These are phyloP conservation scores for Lacanobia oleracea DNA, from an alignment of 2,888 invertebrate species.

Conservation along the genomic window DNA sequence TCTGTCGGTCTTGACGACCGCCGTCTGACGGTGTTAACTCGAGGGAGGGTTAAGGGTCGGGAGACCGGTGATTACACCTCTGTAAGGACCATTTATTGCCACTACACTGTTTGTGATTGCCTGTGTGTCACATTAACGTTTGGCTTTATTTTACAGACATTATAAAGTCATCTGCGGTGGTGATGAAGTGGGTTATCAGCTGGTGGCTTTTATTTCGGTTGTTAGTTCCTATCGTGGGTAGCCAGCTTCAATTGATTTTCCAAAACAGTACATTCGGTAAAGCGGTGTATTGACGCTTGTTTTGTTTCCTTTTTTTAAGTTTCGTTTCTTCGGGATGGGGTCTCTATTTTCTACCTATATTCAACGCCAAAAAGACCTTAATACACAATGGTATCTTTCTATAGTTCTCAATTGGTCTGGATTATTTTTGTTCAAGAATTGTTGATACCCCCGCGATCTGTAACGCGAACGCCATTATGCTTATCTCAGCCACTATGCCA, in stretches of 20 bases:
- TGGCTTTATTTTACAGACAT: slow-evolving; percentile 57
- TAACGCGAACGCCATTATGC: too few species aligned
- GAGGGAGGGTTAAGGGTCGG: slow-evolving; percentile 76
- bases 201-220: slow-evolving; percentile 11
- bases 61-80: slow-evolving; percentile 76
- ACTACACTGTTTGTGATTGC: slow-evolving; percentile 77
- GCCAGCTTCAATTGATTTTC: background rate
- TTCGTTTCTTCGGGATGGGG: background rate
- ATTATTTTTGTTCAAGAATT: too few species aligned
- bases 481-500: too few species aligned
- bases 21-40: slow-evolving; percentile 74
- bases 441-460: too few species aligned
- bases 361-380: background rate
- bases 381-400: background rate
- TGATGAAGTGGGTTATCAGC: slow-evolving; percentile 33
- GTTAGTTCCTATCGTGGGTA: slow-evolving; percentile 9
- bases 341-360: background rate
- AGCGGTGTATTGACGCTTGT: background rate
- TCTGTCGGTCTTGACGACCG: slow-evolving; percentile 80
- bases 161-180: slow-evolving; percentile 57
- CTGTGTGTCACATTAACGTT: slow-evolving; percentile 66
- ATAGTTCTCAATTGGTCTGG: background rate
- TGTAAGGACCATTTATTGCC: slow-evolving; percentile 74
- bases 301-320: background rate
- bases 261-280: background rate